Conservation (phyloP, 1,140 invertebrate genomes). For the Trypoxylus dichotomus region DNA sequence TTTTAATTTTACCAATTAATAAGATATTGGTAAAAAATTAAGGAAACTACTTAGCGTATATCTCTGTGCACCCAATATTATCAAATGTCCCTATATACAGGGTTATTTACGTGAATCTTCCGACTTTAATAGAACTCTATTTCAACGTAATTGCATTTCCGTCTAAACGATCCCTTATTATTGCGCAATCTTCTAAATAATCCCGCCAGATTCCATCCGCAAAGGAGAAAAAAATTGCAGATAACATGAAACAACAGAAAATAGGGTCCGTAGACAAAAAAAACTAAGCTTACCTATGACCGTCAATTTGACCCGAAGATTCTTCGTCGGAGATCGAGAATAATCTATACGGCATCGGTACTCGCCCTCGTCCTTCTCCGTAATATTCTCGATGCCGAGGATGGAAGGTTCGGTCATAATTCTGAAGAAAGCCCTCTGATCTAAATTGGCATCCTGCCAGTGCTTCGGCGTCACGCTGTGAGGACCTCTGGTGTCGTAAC, state of each 20-base stretch:
- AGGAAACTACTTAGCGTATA: no score
- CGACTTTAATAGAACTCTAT: no score
- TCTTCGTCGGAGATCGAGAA: slow-evolving; percentile 68
- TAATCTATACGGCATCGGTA: slow-evolving; percentile 74
- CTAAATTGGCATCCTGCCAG: slow-evolving; percentile 61
- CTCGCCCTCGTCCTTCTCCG: slow-evolving; percentile 65
- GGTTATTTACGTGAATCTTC: no score
- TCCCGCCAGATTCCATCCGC: neutral
- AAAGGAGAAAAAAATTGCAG: neutral
- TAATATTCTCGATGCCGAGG: slow-evolving; percentile 66
- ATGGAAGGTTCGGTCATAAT: slow-evolving; percentile 62
- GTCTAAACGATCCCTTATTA: neutral
- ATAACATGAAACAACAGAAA: slow-evolving; percentile 1
- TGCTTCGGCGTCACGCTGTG: slow-evolving; percentile 58
- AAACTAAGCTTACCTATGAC: slow-evolving; percentile 67
- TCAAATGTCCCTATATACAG: no score
- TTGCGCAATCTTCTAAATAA: neutral
- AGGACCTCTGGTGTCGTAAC: slow-evolving; percentile 62
- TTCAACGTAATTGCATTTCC: no score
- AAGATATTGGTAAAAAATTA: no score
- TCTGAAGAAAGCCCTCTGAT: slow-evolving; percentile 60
- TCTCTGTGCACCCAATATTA: no score
- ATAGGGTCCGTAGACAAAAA: slow-evolving; percentile 20
- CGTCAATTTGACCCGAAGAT: slow-evolving; percentile 66
- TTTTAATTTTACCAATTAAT: no score